A percentile compares a stretch with the other conserved stretches of the same genome.
These are phyloP conservation scores for Muraenolepis orangiensis DNA, from an alignment of 2,797 vertebrate genomes.

Conservation along the genomic window DNA sequence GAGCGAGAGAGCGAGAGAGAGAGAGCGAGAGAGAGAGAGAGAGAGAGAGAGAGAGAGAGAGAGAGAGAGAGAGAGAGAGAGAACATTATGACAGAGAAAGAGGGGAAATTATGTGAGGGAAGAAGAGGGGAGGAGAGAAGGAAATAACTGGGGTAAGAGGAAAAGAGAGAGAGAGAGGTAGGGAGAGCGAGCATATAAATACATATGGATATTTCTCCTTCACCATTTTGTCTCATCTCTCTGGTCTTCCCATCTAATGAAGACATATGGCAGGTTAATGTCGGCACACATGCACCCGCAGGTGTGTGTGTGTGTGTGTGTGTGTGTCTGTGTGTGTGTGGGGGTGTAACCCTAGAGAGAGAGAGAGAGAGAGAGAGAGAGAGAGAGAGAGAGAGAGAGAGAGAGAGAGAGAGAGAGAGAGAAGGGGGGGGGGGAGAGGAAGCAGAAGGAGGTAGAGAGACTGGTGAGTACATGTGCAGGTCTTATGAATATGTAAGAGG, in stretches of 20 bases:
- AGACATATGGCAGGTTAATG: conserved; percentile 50
- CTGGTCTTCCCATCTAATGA: conserved; percentile 57
- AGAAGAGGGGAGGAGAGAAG: background rate
- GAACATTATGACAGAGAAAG: background rate
- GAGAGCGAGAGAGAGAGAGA: background rate
- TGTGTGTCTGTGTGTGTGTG: conserved; percentile 14
- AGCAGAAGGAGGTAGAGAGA: background rate
- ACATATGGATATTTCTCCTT: conserved; percentile 55
- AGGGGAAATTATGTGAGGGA: conserved; percentile 26
- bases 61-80: conserved; percentile 24
- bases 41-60: conserved; percentile 20
- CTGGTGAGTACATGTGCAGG: conserved; percentile 18
- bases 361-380: background rate
- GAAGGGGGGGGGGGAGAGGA: background rate
- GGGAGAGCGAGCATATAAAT: conserved; percentile 26
- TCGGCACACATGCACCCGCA: no score
- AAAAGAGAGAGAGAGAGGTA: conserved; percentile 12
- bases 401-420: background rate
- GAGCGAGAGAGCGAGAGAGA: background rate
- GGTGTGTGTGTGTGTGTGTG: background rate
- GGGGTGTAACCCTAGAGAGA: background rate
- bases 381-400: background rate
- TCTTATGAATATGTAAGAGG: conserved; percentile 18
- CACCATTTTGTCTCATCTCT: conserved; percentile 49
- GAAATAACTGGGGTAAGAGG: background rate